These are phyloP conservation scores for Arrhamphus sclerolepis DNA, from an alignment of 2,797 vertebrate genomes.

Conservation along the genomic window DNA sequence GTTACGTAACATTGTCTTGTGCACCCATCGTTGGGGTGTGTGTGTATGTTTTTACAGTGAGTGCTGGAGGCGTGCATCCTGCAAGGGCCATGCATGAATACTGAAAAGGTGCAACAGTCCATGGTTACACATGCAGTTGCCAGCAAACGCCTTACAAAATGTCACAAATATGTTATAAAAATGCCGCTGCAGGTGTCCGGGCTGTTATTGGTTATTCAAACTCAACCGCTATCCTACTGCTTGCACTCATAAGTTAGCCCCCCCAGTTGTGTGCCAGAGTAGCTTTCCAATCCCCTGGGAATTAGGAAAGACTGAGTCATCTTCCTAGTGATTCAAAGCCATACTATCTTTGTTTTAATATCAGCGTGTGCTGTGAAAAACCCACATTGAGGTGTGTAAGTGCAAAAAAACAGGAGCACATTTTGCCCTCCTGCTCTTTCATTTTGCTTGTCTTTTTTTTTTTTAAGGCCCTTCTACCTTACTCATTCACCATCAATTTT, in stretches of 20 bases:
- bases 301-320: slow-evolving; percentile 65
- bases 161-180: slow-evolving; percentile 1
- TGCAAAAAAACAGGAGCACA: slow-evolving; percentile 3
- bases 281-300: slow-evolving; percentile 31
- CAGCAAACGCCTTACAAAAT: slow-evolving; percentile 21
- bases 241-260: slow-evolving; percentile 30
- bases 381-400: neutral
- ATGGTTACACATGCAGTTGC: neutral
- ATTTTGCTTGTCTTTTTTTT: slow-evolving; percentile 8
- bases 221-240: slow-evolving; percentile 40
- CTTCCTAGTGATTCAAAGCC: slow-evolving; percentile 45
- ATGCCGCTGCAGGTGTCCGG: slow-evolving; percentile 25
- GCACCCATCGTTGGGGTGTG: neutral
- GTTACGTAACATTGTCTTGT: slow-evolving; percentile 43
- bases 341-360: slow-evolving; percentile 20
- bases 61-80: slow-evolving; percentile 1
- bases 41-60: slow-evolving; percentile 18
- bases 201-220: slow-evolving; percentile 52
- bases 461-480: slow-evolving; percentile 12
- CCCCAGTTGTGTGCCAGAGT: slow-evolving; percentile 20
- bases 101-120: neutral
- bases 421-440: slow-evolving; percentile 5
- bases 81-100: neutral
- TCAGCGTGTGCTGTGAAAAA: slow-evolving; percentile 10
- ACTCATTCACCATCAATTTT: slow-evolving; percentile 52